Base-by-base conservation (phyloP, 2,113 vertebrate genomes). In the Mola mola region DNA sequence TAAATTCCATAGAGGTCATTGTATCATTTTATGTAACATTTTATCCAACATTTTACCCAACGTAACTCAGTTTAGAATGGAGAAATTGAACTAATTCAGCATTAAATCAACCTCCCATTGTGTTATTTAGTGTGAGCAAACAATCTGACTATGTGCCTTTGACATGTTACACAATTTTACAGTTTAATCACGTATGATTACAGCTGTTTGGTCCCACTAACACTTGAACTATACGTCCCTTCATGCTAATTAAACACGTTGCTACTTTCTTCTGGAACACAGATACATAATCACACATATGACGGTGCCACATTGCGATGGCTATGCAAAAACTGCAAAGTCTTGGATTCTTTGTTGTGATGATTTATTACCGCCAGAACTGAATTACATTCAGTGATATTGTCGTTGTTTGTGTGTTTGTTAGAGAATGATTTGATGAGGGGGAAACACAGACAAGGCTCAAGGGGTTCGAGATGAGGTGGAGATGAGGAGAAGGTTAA, bases 101-200 rank as follows among this genome's bases (percentile, higher is more conserved):
- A 11, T 3, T 47, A 20, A 42, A 49, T 48, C n/a, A 44, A 21
- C 8, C 17, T 47, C 12, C 11, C 5, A 1, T 33, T 28, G 29
- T n/a, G n/a, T n/a, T n/a, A n/a, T n/a, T n/a, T n/a, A n/a, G n/a
- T n/a, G n/a, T n/a, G n/a, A n/a, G n/a, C n/a, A 60, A 0, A n/a
- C 22, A 28, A 22, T 42, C 26, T 53, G 40, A 51, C 29, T 78
- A 79, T 81, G 78, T 85, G 77, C 77, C 79, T 24, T 41, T 56
- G 82, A 81, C 71, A 41, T 66, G 29, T 51, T 29, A 57, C 33
- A 38, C 4, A 9, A n/a, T 46, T 65, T 59, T 53, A 60, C 16
- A 21, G 2, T 26, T 5, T 15, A 16, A 13, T 58, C 28, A 64
- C 22, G 31, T 13, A 22, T 26, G 13, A 15, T 13, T 21, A 26